Evolutionary conservation across 2,888 invertebrate species (phyloP), one percentile per base, ranked within the genome.

Genomic region (Cristatella mucedo): DNA sequence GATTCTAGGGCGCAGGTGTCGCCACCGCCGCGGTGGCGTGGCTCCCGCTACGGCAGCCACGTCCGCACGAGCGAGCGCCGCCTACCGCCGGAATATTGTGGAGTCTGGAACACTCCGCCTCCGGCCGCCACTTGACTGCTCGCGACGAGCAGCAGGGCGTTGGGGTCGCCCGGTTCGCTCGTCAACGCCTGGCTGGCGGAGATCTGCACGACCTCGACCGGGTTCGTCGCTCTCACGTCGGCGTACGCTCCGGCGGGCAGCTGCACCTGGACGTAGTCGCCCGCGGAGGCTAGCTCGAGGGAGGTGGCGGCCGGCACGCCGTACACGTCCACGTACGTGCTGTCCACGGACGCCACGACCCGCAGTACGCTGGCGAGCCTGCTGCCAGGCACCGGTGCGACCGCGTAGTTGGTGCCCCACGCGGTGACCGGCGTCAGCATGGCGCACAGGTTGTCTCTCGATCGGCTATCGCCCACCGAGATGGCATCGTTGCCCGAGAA

Each of bases 101-200:
- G 36, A 5, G 36, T 36, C 4, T 15, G 22, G 24, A 36, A 36
- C 11, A 36, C 36, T 26, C 26, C 22, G 24, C 26, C 36, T n/a
- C n/a, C n/a, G 9, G 36, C 21, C 13, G 36, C 36, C 13, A 36
- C 22, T 29, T 36, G 36, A 4, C 24, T 22, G 15, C 24, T 36
- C 4, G 36, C 5, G 6, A 29, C 26, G 18, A 36, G 24, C 4
- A 36, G 24, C 6, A 22, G 5, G 24, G 26, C 26, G n/a, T 22
- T 36, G n/a, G 36, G 36, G 24, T 36, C 36, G 4, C 36, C 36
- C 22, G 36, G 36, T n/a, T 36, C 36, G 4, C 24, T 18, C 21
- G 22, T 29, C 6, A 6, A 15, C 18, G 22, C 24, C 24, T 36
- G 36, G 19, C 36, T 36, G 4, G 22, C 15, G 5, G 36, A 36